Conservation (phyloP, 2,888 invertebrate species). For the Aromia moschata region DNA sequence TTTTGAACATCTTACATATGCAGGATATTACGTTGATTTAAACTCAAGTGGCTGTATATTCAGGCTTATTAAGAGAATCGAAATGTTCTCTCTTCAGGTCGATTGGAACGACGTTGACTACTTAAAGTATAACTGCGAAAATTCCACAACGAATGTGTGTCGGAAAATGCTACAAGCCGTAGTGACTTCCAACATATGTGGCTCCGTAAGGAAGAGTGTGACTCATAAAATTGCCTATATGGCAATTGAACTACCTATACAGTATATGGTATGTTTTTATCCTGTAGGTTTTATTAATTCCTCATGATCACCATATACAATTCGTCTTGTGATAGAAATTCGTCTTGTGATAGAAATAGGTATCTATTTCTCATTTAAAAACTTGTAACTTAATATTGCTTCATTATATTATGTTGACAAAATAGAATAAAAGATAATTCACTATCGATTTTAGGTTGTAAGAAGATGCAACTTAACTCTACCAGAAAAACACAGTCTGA, state of each 20-base stretch:
- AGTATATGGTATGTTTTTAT: conserved; percentile 33
- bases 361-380: too few species aligned
- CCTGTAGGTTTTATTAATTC: not conserved
- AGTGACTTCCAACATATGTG: not conserved
- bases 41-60: not conserved
- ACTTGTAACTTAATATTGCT: not conserved
- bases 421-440: not conserved
- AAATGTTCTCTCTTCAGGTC: not conserved
- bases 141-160: conserved; percentile 3
- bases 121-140: not conserved
- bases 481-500: not conserved
- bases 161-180: not conserved
- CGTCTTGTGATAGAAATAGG: too few species aligned
- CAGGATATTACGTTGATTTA: too few species aligned
- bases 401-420: not conserved
- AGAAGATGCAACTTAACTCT: not conserved
- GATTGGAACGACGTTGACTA: not conserved
- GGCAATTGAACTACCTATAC: conserved; percentile 30
- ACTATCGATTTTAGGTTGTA: not conserved
- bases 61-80: not conserved
- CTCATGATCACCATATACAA: not conserved
- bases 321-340: too few species aligned
- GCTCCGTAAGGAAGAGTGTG: not conserved
- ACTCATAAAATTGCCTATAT: conserved; percentile 29
- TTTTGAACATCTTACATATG: not conserved